Conservation (phyloP, 2,888 invertebrate species). For the Scaptomyza tumidula region DNA sequence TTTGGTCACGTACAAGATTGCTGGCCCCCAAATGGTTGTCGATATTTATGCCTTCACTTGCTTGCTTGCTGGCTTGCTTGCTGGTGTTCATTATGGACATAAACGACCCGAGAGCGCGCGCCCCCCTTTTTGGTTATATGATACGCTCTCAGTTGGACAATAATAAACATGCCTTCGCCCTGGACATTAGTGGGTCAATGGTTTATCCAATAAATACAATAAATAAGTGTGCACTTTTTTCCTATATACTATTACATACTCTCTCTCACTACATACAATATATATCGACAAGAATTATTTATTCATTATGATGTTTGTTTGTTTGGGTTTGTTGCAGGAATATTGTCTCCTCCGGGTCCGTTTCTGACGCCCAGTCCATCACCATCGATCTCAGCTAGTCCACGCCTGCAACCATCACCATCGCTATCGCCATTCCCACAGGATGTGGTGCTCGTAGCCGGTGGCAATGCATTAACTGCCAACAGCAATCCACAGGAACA, state of each 20-base stretch:
- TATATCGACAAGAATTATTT: constrained; percentile 9
- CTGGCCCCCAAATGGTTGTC: constrained; percentile 64
- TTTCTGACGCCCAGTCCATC: constrained; percentile 85
- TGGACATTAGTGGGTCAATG: constrained; percentile 57
- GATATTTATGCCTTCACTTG: constrained; percentile 52
- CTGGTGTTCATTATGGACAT: constrained; percentile 46
- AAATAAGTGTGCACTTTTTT: constrained; percentile 38
- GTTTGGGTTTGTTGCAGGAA: constrained; percentile 75
- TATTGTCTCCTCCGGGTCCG: constrained; percentile 85
- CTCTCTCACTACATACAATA: background rate
- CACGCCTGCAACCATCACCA: constrained; percentile 85
- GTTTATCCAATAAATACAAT: constrained; percentile 37
- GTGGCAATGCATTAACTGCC: constrained; percentile 84
- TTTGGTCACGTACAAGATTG: constrained; percentile 76
- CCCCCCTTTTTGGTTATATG: constrained; percentile 35
- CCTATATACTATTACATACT: background rate
- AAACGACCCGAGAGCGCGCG: constrained; percentile 7
- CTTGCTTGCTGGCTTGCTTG: constrained; percentile 22
- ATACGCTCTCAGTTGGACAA: constrained; percentile 31
- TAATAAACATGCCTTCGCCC: constrained; percentile 26
- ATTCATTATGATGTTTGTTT: constrained; percentile 30
- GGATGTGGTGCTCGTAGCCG: constrained; percentile 85
- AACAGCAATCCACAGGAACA: constrained; percentile 84
- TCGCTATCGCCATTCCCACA: constrained; percentile 85
- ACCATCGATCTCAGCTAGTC: constrained; percentile 85